Percentiles rank a stretch among this genome's conserved stretches.
Evolutionary conservation across 2,113 vertebrate species (phyloP).

Genomic region (Rafetus swinhoei): DNA sequence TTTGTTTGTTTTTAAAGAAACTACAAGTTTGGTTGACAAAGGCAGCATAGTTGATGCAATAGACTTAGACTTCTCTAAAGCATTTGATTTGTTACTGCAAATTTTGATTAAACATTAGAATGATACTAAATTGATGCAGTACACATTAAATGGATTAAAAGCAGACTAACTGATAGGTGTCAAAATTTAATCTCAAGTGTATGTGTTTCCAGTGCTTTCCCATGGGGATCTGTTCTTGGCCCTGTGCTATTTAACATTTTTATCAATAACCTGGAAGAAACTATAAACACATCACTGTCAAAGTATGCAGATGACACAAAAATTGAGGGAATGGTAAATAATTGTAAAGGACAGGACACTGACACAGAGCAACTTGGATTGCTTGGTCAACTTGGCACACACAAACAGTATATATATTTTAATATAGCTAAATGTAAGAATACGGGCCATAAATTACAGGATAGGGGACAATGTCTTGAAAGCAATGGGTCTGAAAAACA

Average conservation of each 20-base stretch:
- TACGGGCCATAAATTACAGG: neutral
- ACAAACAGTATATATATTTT: neutral
- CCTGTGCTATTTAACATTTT: neutral
- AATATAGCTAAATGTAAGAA: neutral
- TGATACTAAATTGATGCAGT: neutral
- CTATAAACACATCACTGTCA: neutral
- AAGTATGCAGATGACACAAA: neutral
- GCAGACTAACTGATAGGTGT: neutral
- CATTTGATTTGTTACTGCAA: neutral
- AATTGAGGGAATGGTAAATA: neutral
- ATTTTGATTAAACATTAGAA: neutral
- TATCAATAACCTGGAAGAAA: neutral
- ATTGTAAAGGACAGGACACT: neutral
- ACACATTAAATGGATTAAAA: neutral
- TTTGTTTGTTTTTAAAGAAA: neutral
- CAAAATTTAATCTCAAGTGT: neutral
- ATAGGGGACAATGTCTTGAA: neutral
- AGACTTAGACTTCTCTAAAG: neutral
- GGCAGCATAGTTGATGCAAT: neutral
- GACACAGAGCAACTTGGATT: neutral
- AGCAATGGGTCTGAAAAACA: neutral
- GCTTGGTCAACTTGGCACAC: neutral
- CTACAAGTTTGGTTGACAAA: neutral
- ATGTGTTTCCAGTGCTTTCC: neutral
- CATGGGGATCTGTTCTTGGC: neutral